Evolutionary conservation across 2,797 vertebrate genomes (phyloP).

Genomic region (Salmo trutta): DNA sequence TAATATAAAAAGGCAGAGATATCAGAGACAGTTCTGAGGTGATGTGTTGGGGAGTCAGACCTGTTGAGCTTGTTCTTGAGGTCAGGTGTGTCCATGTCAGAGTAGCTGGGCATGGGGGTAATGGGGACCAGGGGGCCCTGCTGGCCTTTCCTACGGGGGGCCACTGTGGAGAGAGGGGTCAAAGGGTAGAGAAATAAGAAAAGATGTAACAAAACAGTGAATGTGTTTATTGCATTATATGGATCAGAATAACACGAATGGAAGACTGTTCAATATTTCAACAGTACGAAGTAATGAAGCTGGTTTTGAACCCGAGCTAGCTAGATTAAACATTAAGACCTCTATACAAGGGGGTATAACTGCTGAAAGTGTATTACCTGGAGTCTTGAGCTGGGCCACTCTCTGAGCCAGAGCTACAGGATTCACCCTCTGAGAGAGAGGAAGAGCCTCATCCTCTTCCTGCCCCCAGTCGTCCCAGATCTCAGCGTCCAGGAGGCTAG

Average conservation of each 20-base stretch:
- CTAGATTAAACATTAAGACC: neutral
- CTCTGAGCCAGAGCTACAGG: slow-evolving; percentile 16
- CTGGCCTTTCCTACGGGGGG: slow-evolving; percentile 50
- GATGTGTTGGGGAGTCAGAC: slow-evolving; percentile 63
- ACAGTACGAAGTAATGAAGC: neutral
- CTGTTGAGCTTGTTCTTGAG: slow-evolving; percentile 90
- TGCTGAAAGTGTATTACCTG: slow-evolving; percentile 66
- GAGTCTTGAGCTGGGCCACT: slow-evolving; percentile 68
- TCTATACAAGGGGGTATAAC: neutral
- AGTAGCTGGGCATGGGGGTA: slow-evolving; percentile 90
- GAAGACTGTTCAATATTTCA: too few species aligned
- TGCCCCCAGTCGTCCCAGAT: slow-evolving; percentile 83
- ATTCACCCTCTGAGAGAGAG: slow-evolving; percentile 70
- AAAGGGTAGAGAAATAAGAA: neutral
- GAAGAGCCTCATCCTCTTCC: slow-evolving; percentile 65
- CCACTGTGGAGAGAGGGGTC: slow-evolving; percentile 49
- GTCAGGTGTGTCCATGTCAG: slow-evolving; percentile 92
- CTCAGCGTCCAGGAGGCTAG: slow-evolving; percentile 75
- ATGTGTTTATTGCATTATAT: neutral
- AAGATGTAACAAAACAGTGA: neutral
- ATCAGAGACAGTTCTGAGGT: neutral
- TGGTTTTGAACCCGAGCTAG: neutral
- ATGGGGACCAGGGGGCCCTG: slow-evolving; percentile 72
- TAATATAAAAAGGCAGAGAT: too few species aligned
- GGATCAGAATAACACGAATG: too few species aligned